These are phyloP conservation scores for Pedetes capensis DNA, from an alignment of 2,113 vertebrate genomes.

Conservation along the genomic window DNA sequence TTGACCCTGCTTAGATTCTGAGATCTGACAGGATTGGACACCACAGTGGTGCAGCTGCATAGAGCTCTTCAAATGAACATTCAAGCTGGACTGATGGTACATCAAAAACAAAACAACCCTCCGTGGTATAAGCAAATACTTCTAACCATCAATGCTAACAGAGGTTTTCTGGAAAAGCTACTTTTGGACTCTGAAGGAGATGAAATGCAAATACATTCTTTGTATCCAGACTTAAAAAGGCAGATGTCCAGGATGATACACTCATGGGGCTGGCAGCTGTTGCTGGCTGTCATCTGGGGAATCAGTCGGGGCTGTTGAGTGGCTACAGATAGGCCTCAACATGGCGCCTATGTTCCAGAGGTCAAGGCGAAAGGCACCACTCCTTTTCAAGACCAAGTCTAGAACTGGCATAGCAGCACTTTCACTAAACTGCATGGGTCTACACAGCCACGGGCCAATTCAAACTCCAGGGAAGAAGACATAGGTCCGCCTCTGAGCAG, in stretches of 20 bases:
- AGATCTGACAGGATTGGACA: too few relatives aligned
- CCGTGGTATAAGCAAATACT: not conserved
- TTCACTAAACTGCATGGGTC: not conserved
- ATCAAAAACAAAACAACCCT: too few relatives aligned
- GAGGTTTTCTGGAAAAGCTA: not conserved
- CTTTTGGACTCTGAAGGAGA: not conserved
- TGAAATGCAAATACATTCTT: not conserved
- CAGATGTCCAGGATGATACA: not conserved
- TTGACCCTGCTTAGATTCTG: too few relatives aligned
- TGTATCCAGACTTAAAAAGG: not conserved
- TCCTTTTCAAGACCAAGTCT: not conserved
- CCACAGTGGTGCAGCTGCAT: too few relatives aligned
- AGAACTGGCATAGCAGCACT: not conserved
- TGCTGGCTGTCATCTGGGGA: not conserved
- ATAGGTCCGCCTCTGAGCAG: not conserved
- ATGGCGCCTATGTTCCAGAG: not conserved
- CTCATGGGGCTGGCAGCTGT: not conserved
- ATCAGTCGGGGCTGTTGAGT: fast-evolving
- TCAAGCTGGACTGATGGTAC: too few relatives aligned
- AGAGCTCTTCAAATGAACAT: too few relatives aligned
- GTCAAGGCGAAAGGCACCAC: not conserved
- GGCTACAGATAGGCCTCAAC: not conserved
- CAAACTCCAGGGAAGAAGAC: not conserved
- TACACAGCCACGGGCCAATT: not conserved
- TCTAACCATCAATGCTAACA: not conserved